A percentile compares a stretch with the other conserved stretches of the same genome.
phyloP scores from a whole-genome alignment of 2,888 invertebrate species.

The Phragmatobia fuliginosa region DNA sequence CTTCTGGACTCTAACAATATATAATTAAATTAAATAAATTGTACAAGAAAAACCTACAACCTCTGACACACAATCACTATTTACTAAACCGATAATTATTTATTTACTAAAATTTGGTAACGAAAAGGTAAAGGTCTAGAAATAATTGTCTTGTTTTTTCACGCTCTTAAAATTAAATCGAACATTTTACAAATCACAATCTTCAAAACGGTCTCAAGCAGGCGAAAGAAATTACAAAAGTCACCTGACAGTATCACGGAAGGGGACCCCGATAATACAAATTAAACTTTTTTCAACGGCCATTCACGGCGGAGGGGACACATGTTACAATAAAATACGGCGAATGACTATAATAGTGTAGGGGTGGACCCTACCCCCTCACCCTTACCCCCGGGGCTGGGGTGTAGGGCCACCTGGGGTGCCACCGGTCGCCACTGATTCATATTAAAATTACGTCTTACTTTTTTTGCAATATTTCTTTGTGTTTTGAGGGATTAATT shows the following conservation, averaged over 20 bases:
- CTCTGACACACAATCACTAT: background rate
- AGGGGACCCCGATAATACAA: constrained; percentile 29
- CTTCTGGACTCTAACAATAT: no score
- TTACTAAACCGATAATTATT: background rate
- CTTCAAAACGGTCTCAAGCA: background rate
- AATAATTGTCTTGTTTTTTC: background rate
- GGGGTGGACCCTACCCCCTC: constrained; percentile 12
- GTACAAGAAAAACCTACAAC: background rate
- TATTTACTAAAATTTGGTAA: background rate
- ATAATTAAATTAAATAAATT: background rate
- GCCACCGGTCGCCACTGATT: constrained; percentile 46
- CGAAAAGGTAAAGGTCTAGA: background rate
- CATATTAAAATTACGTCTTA: constrained; percentile 51
- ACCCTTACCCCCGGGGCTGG: constrained; percentile 14
- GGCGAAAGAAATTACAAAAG: constrained; percentile 5
- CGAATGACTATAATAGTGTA: constrained; percentile 40
- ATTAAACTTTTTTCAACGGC: constrained; percentile 36
- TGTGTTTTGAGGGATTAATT: background rate
- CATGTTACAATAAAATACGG: constrained; percentile 48
- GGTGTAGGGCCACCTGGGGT: constrained; percentile 43
- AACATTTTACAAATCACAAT: background rate
- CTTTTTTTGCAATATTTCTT: constrained; percentile 1
- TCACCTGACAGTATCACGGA: constrained; percentile 15
- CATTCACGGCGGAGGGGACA: constrained; percentile 32
- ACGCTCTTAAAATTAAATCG: background rate